Base-by-base conservation (phyloP, 2,797 vertebrate species). In the Pseudochirops cupreus region DNA sequence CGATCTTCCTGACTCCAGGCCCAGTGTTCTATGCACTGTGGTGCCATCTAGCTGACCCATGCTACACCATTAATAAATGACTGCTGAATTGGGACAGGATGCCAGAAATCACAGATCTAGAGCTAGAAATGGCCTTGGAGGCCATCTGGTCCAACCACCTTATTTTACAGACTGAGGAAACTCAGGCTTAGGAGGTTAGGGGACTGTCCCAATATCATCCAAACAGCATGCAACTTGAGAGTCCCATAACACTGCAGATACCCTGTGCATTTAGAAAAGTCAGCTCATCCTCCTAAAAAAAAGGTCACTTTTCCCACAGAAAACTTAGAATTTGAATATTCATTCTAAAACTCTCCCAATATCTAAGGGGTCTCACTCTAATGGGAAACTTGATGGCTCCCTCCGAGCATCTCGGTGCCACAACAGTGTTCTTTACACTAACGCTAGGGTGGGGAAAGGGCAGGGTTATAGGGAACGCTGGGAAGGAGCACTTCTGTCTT, bases 361-460 rank as follows among this genome's bases (percentile, higher is more conserved):
- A 50, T 46, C 89, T 53, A 31, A 11, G 31, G 3, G 24, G 24
- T 46, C 39, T 3, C 26, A 2, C 46, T 92, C 90, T 53, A 18
- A 1, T 6, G 33, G 39, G 50, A 31, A 46, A 52, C 33, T 53
- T n/a, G 54, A 10, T 4, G 0, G 5, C 21, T 50, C 16, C 26
- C 16, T 14, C 29, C 5, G 9, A 90, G 12, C 10, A 33, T 62
- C 56, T 46, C 1, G 87, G 67, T 92, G 7, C 46, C 28, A 31
- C 0, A 0, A 53, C 56, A 56, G 10, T 52, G 67, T 0, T 2
- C 9, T 11, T 24, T 26, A 0, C 5, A n/a, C 74, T 82, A 58
- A 57, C 5, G 54, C 82, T 10, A 0, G 0, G n/a, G 55, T 0
- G 5, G 39, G 1, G 12, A 26, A 5, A 54, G 54, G 89, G 74